These are phyloP conservation scores for Gymnocheta viridis DNA, from an alignment of 2,888 invertebrate species.

Conservation along the genomic window DNA sequence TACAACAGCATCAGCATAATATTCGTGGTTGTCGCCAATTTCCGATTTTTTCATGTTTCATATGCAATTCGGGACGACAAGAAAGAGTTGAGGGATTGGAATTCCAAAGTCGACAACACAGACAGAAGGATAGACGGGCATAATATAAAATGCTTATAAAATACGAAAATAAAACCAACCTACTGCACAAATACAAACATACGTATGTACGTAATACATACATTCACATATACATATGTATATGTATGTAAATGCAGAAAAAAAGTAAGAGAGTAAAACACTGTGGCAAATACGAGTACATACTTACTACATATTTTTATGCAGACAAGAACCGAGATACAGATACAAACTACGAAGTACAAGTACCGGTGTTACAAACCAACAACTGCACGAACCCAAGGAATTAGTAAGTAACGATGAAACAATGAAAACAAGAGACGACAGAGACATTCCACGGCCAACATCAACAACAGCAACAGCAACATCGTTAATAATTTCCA, in stretches of 20 bases:
- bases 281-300: constrained; percentile 47
- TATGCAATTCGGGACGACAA: background rate
- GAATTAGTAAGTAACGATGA: constrained; percentile 25
- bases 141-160: constrained; percentile 14
- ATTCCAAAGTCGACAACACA: constrained; percentile 10
- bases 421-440: constrained; percentile 41
- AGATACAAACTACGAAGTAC: constrained; percentile 30
- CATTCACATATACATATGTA: too few relatives aligned
- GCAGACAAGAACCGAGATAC: constrained; percentile 51
- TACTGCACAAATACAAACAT: constrained; percentile 4
- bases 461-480: constrained; percentile 43
- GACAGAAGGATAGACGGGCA: constrained; percentile 32
- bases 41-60: constrained; percentile 32
- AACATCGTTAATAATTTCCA: constrained; percentile 68
- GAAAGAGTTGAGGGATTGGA: constrained; percentile 18
- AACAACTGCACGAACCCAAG: constrained; percentile 30
- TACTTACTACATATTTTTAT: constrained; percentile 40
- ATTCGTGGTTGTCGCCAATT: constrained; percentile 35
- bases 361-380: constrained; percentile 40
- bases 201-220: background rate
- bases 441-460: constrained; percentile 56
- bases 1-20: constrained; percentile 51
- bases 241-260: background rate
- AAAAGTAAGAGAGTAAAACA: constrained; percentile 18
- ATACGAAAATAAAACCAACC: constrained; percentile 3